These are phyloP conservation scores for Drosophila prostipennis DNA, from an alignment of 2,888 invertebrate genomes.

Conservation along the genomic window DNA sequence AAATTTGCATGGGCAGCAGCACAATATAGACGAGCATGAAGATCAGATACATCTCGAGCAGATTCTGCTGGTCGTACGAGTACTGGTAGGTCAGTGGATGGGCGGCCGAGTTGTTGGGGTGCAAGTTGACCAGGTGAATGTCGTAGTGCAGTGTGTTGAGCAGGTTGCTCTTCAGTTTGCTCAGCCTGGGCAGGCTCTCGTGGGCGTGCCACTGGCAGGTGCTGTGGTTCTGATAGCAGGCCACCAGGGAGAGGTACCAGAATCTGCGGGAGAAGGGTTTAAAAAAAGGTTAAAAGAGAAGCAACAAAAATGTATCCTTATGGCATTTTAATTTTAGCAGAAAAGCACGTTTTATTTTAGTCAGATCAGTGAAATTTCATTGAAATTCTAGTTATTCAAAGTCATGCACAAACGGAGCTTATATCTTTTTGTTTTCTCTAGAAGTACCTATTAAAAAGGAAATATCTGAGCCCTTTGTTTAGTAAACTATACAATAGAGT, in stretches of 20 bases:
- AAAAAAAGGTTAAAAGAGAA: neutral
- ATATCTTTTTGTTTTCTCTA: neutral
- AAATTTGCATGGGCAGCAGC: constrained; percentile 94
- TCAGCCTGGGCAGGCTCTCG: constrained; percentile 75
- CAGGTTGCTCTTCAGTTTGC: constrained; percentile 47
- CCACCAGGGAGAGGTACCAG: constrained; percentile 97
- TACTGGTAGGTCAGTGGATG: constrained; percentile 97
- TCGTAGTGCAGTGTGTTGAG: constrained; percentile 90
- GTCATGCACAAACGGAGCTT: neutral
- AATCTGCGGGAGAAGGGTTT: constrained; percentile 86
- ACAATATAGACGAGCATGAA: constrained; percentile 94
- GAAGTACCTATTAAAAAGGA: neutral
- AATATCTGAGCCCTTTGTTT: neutral
- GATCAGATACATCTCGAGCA: constrained; percentile 94
- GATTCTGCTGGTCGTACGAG: constrained; percentile 97
- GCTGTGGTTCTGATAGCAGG: constrained; percentile 92
- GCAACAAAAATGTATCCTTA: too few relatives aligned
- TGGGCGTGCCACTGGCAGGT: constrained; percentile 94
- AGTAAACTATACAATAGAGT: neutral
- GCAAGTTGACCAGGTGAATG: constrained; percentile 98
- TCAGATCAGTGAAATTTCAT: neutral
- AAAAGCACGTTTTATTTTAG: neutral
- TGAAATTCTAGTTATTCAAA: neutral
- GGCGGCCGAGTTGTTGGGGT: constrained; percentile 92
- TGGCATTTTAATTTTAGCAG: too few relatives aligned